phyloP scores from a whole-genome alignment of 92 coral and sea anemone genomes.

The Blastomussa wellsi region DNA sequence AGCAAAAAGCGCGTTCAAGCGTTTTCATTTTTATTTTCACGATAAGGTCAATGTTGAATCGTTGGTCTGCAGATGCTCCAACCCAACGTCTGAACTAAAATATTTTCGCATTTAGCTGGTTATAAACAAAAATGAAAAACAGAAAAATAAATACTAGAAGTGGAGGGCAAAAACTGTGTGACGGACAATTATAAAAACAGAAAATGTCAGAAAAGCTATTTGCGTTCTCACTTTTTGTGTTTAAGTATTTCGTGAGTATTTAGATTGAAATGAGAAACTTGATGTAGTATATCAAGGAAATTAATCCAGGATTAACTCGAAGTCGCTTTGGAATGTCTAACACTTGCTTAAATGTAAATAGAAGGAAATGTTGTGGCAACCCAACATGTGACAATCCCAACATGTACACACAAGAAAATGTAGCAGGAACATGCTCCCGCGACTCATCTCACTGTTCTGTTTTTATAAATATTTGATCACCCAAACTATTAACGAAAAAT shows the following conservation, averaged over 20 bases:
- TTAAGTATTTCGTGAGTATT: background rate
- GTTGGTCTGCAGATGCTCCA: too few relatives aligned
- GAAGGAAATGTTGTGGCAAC: background rate
- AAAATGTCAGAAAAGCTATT: background rate
- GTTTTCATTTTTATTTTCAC: too few relatives aligned
- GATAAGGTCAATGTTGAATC: too few relatives aligned
- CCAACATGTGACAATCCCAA: too few relatives aligned
- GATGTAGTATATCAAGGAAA: background rate
- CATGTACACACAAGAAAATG: too few relatives aligned
- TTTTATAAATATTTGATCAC: too few relatives aligned
- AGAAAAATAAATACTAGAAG: background rate
- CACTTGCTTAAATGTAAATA: background rate
- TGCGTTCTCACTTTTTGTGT: background rate
- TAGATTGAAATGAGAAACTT: background rate
- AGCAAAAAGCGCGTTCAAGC: too few relatives aligned
- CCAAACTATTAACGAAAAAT: too few relatives aligned
- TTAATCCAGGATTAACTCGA: background rate
- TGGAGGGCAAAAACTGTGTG: background rate
- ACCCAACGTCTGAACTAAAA: too few relatives aligned
- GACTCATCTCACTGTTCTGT: too few relatives aligned
- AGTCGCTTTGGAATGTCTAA: constrained; percentile 11
- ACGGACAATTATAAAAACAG: background rate
- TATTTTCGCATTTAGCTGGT: too few relatives aligned
- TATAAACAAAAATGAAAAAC: background rate
- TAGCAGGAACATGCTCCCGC: too few relatives aligned